Percentiles rank a stretch among this genome's conserved stretches.
Conservation (phyloP, 2,113 vertebrate species). For the Gadus chalcogrammus region DNA sequence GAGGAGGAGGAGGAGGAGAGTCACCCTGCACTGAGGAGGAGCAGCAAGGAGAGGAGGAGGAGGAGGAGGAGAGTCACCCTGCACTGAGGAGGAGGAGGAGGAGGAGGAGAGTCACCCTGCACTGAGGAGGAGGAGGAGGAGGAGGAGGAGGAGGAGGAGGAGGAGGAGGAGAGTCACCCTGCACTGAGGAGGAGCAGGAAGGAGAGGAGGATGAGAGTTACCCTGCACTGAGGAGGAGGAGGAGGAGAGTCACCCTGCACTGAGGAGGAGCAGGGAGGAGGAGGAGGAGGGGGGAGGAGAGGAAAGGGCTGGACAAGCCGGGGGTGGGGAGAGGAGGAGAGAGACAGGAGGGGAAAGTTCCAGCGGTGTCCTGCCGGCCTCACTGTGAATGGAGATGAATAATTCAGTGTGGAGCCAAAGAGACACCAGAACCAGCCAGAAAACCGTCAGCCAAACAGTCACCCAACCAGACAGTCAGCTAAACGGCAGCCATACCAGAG, state of each 20-base stretch:
- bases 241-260: too few relatives aligned
- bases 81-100: background rate
- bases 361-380: background rate
- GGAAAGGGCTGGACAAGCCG: background rate
- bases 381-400: constrained; percentile 21
- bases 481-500: background rate
- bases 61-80: constrained; percentile 4
- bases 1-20: too few relatives aligned
- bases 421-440: background rate
- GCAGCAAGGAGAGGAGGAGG: too few relatives aligned
- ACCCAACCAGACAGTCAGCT: background rate
- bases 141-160: too few relatives aligned
- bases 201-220: too few relatives aligned
- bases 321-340: constrained; percentile 1
- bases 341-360: background rate
- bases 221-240: too few relatives aligned
- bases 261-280: too few relatives aligned
- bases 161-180: constrained; percentile 5
- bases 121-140: too few relatives aligned
- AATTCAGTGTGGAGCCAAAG: constrained; percentile 20
- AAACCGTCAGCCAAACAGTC: background rate
- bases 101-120: too few relatives aligned
- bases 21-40: constrained; percentile 13
- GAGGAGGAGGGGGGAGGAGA: too few relatives aligned
- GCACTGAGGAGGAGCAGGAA: background rate